Base-by-base conservation (phyloP, 2,797 vertebrate genomes). In the Heterohyrax brucei region DNA sequence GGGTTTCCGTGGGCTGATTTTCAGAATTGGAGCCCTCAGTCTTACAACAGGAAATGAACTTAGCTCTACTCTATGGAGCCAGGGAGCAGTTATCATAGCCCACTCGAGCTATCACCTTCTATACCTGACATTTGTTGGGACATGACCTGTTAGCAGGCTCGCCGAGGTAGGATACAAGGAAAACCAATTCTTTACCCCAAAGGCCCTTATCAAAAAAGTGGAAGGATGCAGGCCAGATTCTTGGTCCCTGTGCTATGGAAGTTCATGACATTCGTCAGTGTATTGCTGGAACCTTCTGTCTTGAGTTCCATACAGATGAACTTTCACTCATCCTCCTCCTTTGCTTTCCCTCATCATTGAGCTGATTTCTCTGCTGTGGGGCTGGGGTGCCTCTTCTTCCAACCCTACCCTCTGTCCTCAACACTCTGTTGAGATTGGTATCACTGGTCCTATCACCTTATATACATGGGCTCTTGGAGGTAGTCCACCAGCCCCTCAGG, bases 391-490 rank as follows among this genome's bases (percentile, higher is more conserved):
- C 3, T 30, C 16, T 0, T 73, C 30, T n/a, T 78, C 28, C 62
- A 4, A 13, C 2, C 18, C 10, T 1, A 78, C 50, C 30, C 21
- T 39, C 44, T 76, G 70, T 50, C n/a, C 14, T 30, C 3, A 7
- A 6, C 9, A 33, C 28, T 9, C 56, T 9, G 1, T 1, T 30
- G n/a, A 46, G 73, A 19, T 19, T 80, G 46, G 28, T 4, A 24
- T 26, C 22, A 0, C 46, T 18, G 82, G 4, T 13, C 72, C 9
- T 72, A n/a, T 24, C 10, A 0, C n/a, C 56, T 3, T 16, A 12
- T 3, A 72, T 3, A 6, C 1, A 3, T 7, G 62, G 24, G 18
- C 2, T 22, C n/a, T 21, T 5, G 0, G 21, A 39, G 7, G 33
- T 21, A 28, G 73, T 50, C 79, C 14, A 0, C 26, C 2, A 19